Percentiles rank a stretch among this genome's conserved stretches.
phyloP scores from a whole-genome alignment of 2,113 vertebrate species.

The Columbina picui region DNA sequence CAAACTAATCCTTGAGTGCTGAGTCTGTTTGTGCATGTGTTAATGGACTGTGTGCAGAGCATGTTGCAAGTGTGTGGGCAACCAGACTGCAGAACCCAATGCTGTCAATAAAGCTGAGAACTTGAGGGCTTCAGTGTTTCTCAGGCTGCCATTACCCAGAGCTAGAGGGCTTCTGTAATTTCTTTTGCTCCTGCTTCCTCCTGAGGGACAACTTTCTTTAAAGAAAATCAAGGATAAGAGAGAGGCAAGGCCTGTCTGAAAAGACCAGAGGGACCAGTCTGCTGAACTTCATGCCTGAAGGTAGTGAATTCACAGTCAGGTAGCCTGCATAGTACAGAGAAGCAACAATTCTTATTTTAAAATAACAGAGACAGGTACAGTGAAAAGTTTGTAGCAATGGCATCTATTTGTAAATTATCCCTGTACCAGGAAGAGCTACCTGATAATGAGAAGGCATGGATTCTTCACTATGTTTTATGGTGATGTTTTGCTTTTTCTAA shows the following conservation, averaged over 20 bases:
- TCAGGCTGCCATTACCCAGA: not conserved
- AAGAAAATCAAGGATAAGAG: not conserved
- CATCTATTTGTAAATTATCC: not conserved
- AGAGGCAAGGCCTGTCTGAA: not conserved
- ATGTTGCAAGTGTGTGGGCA: not conserved
- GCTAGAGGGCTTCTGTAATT: not conserved
- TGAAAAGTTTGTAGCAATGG: not conserved
- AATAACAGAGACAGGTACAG: not conserved
- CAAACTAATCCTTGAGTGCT: not conserved
- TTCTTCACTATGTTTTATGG: not conserved
- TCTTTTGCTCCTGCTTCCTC: not conserved
- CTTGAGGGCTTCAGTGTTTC: not conserved
- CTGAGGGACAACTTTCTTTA: not conserved
- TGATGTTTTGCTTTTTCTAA: not conserved
- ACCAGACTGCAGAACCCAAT: not conserved
- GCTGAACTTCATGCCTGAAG: not conserved
- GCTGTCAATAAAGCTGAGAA: conserved; percentile 18
- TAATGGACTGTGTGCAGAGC: not conserved
- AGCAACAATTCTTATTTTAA: not conserved
- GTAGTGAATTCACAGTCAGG: not conserved
- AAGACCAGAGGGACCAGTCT: not conserved
- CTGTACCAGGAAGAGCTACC: not conserved
- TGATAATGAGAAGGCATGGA: not conserved
- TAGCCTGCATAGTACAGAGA: not conserved
- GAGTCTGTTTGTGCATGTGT: not conserved